phyloP scores from a whole-genome alignment of 2,113 vertebrate genomes.

The Sus scrofa region DNA sequence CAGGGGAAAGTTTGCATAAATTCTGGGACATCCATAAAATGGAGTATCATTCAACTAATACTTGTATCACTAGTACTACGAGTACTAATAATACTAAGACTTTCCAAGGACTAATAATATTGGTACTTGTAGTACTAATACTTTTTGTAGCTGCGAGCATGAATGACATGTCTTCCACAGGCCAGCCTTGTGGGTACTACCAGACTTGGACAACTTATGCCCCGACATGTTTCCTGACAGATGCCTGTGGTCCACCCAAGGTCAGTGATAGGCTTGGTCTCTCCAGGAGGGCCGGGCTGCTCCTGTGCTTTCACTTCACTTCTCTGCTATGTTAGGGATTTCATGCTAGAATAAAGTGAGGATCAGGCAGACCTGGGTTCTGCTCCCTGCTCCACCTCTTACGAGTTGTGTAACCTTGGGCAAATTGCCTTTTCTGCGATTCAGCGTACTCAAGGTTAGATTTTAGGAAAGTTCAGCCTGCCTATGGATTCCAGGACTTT shows the following conservation, averaged over 20 bases:
- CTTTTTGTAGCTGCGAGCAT: neutral
- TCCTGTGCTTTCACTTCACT: neutral
- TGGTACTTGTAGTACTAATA: no score
- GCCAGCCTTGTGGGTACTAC: neutral
- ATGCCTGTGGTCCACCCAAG: neutral
- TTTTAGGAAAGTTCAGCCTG: neutral
- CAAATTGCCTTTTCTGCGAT: neutral
- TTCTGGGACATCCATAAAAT: slow-evolving; percentile 10
- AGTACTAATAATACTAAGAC: no score
- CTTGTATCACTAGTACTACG: no score
- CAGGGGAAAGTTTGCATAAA: neutral
- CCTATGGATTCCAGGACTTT: neutral
- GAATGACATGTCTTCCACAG: neutral
- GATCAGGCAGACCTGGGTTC: neutral
- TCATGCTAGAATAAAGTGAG: neutral
- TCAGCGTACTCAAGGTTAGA: neutral
- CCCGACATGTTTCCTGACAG: neutral
- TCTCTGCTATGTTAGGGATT: neutral
- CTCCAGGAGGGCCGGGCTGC: neutral
- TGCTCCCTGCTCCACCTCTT: neutral
- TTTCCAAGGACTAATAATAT: no score
- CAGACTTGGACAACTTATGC: neutral
- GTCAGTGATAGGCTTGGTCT: neutral
- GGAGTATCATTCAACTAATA: slow-evolving; percentile 38
- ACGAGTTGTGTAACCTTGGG: neutral